Base-by-base conservation (phyloP, 2,888 invertebrate genomes). In the Pseudoips prasinana region DNA sequence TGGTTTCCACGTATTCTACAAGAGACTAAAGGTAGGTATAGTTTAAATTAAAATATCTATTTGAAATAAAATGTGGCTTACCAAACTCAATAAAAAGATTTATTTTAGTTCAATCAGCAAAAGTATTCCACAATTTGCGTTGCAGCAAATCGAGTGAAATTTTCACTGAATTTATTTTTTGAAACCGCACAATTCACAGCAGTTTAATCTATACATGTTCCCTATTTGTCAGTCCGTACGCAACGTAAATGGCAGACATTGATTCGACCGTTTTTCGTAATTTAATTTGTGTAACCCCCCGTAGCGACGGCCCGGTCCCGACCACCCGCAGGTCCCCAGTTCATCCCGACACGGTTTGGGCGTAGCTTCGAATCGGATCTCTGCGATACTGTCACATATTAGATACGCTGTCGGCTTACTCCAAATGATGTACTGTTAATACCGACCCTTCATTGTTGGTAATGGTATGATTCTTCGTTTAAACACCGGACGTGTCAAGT, bases 281-380 rank as follows among this genome's bases (percentile, higher is more conserved):
- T 71, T 68, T 62, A 62, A 68, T 69, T 70, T 60, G 63, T 61
- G 54, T 58, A 61, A 54, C 64, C 63, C 65, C 68, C 72, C 58
- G 57, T 46, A 20, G 72, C 46, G 64, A 28, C 29, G 36, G 52
- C 35, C 45, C 37, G 56, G 42, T 33, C 44, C 27, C 40, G 36
- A 33, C 39, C 46, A 41, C 41, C 56, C 53, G 48, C 46, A 36
- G 45, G 40, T 51, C 54, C 50, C 50, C 59, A 50, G 61, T 53
- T 58, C 60, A 52, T 42, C 46, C 53, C 47, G 56, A 75, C 77
- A 78, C 61, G 73, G 65, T 66, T 64, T 60, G 72, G 78, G 78
- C 71, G 75, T 64, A 53, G 56, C 71, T 50, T 25, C 30, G 45
- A 33, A 36, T 57, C 47, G 46, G 60, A 64, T 63, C 58, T 34